Evolutionary conservation across 2,888 invertebrate genomes (phyloP).

Genomic region (Ormyrus pomaceus): DNA sequence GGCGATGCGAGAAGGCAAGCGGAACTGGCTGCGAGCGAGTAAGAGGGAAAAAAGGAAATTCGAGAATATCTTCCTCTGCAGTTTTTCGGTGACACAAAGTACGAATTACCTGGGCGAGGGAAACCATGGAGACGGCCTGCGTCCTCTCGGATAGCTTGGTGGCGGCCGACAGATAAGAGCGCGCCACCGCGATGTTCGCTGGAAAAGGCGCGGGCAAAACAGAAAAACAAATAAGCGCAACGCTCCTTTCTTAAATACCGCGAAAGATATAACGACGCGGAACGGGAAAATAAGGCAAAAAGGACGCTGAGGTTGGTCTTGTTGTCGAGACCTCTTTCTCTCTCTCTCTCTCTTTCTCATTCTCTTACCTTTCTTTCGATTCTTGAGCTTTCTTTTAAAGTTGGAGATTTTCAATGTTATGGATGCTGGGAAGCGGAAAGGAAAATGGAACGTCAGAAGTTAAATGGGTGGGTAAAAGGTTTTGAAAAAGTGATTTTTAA

Average conservation of each 20-base stretch:
- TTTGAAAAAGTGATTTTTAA: no score
- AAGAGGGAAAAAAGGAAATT: not conserved
- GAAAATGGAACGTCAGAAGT: no score
- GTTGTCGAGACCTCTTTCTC: not conserved
- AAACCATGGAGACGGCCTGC: conserved; percentile 88
- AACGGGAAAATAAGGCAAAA: not conserved
- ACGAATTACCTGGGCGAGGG: conserved; percentile 82
- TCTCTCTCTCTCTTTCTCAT: no score
- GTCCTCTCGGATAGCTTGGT: conserved; percentile 89
- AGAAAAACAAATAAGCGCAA: conserved; percentile 7
- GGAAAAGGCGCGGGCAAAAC: conserved; percentile 57
- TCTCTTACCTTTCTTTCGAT: no score
- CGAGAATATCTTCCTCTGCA: not conserved
- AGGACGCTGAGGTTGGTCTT: conserved; percentile 22
- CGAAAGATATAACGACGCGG: conserved; percentile 22
- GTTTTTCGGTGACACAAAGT: conserved; percentile 11
- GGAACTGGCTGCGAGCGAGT: not conserved
- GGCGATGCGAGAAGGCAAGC: not conserved
- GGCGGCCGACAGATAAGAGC: conserved; percentile 90
- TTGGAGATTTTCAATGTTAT: no score
- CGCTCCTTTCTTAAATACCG: conserved; percentile 12
- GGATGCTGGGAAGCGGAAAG: no score
- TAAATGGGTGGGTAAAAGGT: no score
- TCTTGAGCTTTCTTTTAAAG: no score
- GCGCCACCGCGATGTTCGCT: conserved; percentile 90